Conservation (phyloP, 2,888 invertebrate genomes). For the Conchocele bisecta region DNA sequence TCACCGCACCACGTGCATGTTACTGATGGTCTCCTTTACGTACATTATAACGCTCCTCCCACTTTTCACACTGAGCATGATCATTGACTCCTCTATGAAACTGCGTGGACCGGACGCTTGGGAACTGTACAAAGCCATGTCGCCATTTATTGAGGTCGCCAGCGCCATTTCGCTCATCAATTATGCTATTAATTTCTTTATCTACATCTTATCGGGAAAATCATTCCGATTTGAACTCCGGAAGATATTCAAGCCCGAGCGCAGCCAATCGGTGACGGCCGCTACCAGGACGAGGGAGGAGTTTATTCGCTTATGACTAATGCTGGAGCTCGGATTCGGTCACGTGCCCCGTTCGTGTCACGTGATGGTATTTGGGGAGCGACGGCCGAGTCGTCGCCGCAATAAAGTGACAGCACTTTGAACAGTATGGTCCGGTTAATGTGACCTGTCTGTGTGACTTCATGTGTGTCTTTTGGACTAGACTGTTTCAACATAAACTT, state of each 20-base stretch:
- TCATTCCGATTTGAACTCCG: slow-evolving; percentile 71
- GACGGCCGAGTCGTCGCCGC: too few relatives aligned
- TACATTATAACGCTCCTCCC: slow-evolving; percentile 74
- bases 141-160: slow-evolving; percentile 61
- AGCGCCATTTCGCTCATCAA: slow-evolving; percentile 71
- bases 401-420: too few relatives aligned
- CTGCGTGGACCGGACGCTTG: slow-evolving; percentile 35
- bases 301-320: slow-evolving; percentile 24
- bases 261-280: slow-evolving; percentile 29
- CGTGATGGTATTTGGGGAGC: too few relatives aligned
- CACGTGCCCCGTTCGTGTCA: too few relatives aligned
- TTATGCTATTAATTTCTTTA: slow-evolving; percentile 76
- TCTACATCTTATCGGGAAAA: slow-evolving; percentile 75
- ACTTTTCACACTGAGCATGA: slow-evolving; percentile 66
- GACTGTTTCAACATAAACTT: too few relatives aligned
- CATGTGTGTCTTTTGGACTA: too few relatives aligned
- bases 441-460: too few relatives aligned
- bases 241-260: slow-evolving; percentile 54
- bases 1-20: slow-evolving; percentile 65
- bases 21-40: slow-evolving; percentile 72
- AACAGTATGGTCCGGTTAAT: too few relatives aligned
- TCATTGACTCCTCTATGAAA: slow-evolving; percentile 62
- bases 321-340: slow-evolving; percentile 3
- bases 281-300: slow-evolving; percentile 31
- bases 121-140: slow-evolving; percentile 42